phyloP scores from a whole-genome alignment of 2,888 invertebrate species.

The Hirudinaria manillensis region DNA sequence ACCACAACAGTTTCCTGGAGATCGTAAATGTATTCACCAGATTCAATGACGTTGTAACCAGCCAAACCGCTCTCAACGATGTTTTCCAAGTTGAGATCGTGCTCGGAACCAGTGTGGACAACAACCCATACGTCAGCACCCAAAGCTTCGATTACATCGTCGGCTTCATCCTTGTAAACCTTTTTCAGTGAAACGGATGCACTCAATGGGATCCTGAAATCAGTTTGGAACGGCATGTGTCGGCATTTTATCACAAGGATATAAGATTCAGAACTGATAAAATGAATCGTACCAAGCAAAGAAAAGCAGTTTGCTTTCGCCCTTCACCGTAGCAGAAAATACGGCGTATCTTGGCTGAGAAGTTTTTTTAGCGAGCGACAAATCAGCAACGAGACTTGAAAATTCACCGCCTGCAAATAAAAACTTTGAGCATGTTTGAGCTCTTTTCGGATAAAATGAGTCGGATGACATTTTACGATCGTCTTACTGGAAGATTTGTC shows the following conservation, averaged over 20 bases:
- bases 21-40: background rate
- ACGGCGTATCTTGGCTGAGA: background rate
- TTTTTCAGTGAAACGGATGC: background rate
- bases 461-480: no score
- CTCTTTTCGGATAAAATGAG: background rate
- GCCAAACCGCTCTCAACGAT: conserved; percentile 6
- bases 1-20: background rate
- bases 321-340: background rate
- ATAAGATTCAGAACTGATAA: no score
- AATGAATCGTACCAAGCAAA: no score
- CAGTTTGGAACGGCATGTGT: no score
- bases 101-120: background rate
- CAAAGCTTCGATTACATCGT: background rate
- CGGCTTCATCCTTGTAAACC: background rate
- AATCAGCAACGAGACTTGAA: background rate
- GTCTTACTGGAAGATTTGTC: conserved; percentile 8
- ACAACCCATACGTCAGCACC: background rate
- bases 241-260: no score
- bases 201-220: conserved; percentile 7
- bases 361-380: background rate
- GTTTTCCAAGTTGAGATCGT: background rate
- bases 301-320: no score
- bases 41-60: conserved; percentile 1
- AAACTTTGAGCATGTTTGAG: background rate
- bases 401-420: background rate